A percentile compares a stretch with the other conserved stretches of the same genome.
phyloP scores from a whole-genome alignment of 1,140 invertebrate species.

The Macrobrachium nipponense region DNA sequence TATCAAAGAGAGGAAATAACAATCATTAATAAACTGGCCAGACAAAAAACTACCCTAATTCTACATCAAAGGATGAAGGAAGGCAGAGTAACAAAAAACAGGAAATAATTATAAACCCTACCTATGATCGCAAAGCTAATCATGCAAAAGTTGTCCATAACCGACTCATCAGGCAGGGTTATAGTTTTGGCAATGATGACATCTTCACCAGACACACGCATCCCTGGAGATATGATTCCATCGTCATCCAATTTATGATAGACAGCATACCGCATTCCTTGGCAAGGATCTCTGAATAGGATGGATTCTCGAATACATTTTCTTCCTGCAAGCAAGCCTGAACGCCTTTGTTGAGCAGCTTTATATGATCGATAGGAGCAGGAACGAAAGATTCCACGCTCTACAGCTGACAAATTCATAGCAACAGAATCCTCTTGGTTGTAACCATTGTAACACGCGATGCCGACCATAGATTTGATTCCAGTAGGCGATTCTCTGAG shows the following conservation, averaged over 20 bases:
- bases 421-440: constrained; percentile 99
- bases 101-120: too few species aligned
- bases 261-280: constrained; percentile 97
- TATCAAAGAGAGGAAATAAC: too few species aligned
- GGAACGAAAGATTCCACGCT: constrained; percentile 97
- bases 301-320: constrained; percentile 97
- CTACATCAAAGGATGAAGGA: too few species aligned
- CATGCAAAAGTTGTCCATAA: too few species aligned
- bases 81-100: too few species aligned
- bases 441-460: constrained; percentile 98
- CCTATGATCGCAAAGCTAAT: too few species aligned
- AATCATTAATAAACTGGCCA: too few species aligned
- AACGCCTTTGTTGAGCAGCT: constrained; percentile 94
- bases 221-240: constrained; percentile 97
- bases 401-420: constrained; percentile 97
- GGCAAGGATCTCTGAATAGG: constrained; percentile 87
- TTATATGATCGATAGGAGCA: constrained; percentile 99
- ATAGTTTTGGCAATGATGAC: constrained; percentile 99
- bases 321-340: constrained; percentile 74
- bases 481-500: constrained; percentile 77
- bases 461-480: constrained; percentile 98
- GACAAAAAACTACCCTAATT: too few species aligned
- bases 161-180: constrained; percentile 94
- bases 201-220: constrained; percentile 98
- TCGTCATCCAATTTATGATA: constrained; percentile 99